Evolutionary conservation across 2,113 vertebrate species (phyloP).

Genomic region (Parus major): DNA sequence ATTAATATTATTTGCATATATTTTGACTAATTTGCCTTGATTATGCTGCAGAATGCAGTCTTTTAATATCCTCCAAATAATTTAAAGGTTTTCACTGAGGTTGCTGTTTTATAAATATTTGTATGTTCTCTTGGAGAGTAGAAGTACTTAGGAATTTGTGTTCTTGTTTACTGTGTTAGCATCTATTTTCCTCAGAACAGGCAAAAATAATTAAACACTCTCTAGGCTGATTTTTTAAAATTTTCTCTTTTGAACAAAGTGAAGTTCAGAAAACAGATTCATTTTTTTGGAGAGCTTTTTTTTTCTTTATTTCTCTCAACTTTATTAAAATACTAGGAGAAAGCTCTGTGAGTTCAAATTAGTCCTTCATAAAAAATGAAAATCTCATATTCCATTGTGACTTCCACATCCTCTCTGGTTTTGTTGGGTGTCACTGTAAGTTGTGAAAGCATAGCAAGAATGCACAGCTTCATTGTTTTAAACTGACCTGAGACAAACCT

Average conservation of each 20-base stretch:
- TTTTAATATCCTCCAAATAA: not conserved
- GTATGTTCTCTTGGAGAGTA: not conserved
- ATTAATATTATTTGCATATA: conserved; percentile 11
- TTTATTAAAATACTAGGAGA: not conserved
- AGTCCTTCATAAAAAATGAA: not conserved
- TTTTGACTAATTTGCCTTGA: not conserved
- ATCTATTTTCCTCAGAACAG: not conserved
- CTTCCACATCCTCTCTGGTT: not conserved
- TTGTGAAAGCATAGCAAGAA: not conserved
- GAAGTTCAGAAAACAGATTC: not conserved
- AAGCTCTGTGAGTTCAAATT: not conserved
- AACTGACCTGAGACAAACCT: not conserved
- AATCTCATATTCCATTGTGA: not conserved
- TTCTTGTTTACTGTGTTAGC: not conserved
- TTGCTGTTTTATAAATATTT: not conserved
- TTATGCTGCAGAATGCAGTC: not conserved
- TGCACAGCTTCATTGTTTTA: not conserved
- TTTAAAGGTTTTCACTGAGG: not conserved
- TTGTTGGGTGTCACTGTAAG: not conserved
- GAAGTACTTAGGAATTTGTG: not conserved
- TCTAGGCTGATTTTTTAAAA: not conserved
- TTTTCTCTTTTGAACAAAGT: not conserved
- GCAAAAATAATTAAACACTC: not conserved
- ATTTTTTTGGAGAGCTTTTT: not conserved
- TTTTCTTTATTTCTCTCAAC: not conserved